Conservation (phyloP, 2,888 invertebrate species). For the Conops quadrifasciatus region DNA sequence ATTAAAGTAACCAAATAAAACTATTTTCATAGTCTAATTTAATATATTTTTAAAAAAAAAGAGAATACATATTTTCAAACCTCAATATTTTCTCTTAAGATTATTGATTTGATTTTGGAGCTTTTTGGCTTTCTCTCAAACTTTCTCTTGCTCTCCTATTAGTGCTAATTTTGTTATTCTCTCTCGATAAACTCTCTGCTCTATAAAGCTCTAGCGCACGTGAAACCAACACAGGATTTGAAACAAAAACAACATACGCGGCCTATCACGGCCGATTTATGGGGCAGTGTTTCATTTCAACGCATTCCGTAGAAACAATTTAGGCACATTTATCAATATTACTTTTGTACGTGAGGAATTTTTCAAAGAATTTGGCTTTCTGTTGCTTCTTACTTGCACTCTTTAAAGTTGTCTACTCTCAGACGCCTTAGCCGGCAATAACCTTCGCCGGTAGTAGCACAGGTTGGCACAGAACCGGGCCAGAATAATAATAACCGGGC, state of each 20-base stretch:
- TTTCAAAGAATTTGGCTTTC: not conserved
- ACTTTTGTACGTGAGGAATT: not conserved
- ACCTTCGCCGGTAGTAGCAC: no score
- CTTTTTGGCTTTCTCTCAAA: not conserved
- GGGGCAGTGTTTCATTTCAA: not conserved
- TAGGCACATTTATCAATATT: no score
- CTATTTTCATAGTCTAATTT: no score
- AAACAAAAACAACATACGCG: not conserved
- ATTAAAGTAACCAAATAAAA: no score
- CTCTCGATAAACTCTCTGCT: not conserved
- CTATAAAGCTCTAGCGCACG: slow-evolving; percentile 9
- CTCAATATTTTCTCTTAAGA: not conserved
- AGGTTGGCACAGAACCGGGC: slow-evolving; percentile 14
- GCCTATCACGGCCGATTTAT: slow-evolving; percentile 4
- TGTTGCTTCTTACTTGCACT: not conserved
- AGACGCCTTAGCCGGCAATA: no score
- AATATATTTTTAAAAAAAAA: no score
- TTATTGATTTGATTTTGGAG: no score
- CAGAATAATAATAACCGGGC: slow-evolving; percentile 13
- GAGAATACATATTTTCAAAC: no score
- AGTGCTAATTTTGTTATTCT: not conserved
- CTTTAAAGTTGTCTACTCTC: no score
- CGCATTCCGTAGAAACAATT: no score
- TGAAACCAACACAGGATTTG: not conserved
- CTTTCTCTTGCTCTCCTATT: not conserved